phyloP scores from a whole-genome alignment of 2,113 vertebrate genomes.

The Hemiscyllium ocellatum region DNA sequence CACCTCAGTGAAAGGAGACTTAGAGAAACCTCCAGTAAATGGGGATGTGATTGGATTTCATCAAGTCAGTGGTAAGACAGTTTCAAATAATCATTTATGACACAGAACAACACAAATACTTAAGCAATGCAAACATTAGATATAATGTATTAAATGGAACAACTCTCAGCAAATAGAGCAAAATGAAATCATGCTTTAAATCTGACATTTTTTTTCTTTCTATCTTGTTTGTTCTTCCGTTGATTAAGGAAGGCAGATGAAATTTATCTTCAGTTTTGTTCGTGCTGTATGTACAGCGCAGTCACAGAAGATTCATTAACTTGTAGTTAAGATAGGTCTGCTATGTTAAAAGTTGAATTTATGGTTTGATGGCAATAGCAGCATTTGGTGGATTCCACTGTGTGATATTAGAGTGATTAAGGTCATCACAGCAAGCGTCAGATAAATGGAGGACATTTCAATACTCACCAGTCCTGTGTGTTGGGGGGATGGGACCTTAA shows the following conservation, averaged over 20 bases:
- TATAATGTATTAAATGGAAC: not conserved
- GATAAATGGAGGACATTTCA: not conserved
- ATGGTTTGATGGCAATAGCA: not conserved
- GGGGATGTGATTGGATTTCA: not conserved
- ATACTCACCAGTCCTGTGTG: not conserved
- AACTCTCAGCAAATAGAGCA: not conserved
- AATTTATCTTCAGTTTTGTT: constrained; percentile 28
- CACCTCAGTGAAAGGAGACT: not conserved
- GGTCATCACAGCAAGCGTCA: not conserved
- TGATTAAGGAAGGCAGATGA: constrained; percentile 13
- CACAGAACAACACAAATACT: not conserved
- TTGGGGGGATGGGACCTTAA: not conserved
- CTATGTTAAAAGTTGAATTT: constrained; percentile 34
- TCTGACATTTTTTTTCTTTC: constrained; percentile 15
- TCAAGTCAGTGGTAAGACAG: not conserved
- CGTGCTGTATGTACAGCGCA: not conserved
- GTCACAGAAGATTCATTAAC: constrained; percentile 33
- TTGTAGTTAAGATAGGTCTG: not conserved
- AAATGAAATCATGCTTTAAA: not conserved
- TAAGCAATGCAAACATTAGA: not conserved
- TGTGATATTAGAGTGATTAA: constrained; percentile 17
- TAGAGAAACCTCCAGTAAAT: no score
- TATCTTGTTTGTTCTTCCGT: not conserved
- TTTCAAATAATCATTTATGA: not conserved
- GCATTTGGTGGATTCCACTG: not conserved